Percentiles rank a stretch among this genome's conserved stretches.
Conservation (phyloP, 1,140 invertebrate genomes). For the Heliothis subflexa region DNA sequence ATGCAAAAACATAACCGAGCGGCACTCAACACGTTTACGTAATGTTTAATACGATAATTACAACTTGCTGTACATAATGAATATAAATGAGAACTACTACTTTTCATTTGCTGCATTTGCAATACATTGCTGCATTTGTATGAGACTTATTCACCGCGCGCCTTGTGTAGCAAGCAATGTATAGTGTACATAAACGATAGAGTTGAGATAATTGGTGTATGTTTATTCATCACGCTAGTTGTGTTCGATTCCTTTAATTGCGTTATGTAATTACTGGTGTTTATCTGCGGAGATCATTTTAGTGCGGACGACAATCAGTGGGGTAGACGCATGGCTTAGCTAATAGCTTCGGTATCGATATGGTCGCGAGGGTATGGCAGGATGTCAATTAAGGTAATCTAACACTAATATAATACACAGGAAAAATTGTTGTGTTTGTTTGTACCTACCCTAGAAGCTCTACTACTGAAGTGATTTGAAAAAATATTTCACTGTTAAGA, state of each 20-base stretch:
- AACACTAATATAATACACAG: too few relatives aligned
- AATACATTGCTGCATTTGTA: slow-evolving; percentile 21
- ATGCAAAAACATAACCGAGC: slow-evolving; percentile 44
- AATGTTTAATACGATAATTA: slow-evolving; percentile 50
- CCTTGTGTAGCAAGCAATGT: background rate
- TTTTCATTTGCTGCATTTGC: slow-evolving; percentile 10
- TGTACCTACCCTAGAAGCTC: too few relatives aligned
- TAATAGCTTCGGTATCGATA: background rate
- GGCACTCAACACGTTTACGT: slow-evolving; percentile 44
- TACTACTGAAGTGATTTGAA: too few relatives aligned
- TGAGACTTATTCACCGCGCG: background rate
- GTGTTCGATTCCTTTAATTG: slow-evolving; percentile 42
- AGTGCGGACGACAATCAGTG: background rate
- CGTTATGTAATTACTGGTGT: slow-evolving; percentile 41
- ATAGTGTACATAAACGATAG: slow-evolving; percentile 9
- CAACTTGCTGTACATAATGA: slow-evolving; percentile 48
- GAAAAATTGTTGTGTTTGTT: too few relatives aligned
- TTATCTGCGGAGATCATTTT: slow-evolving; percentile 40
- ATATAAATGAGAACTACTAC: slow-evolving; percentile 44
- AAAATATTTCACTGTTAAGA: too few relatives aligned
- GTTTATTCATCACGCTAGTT: slow-evolving; percentile 35
- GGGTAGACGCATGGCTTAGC: background rate
- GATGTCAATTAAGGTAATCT: too few relatives aligned
- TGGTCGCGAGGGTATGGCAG: too few relatives aligned
- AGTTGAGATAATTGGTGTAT: slow-evolving; percentile 15